These are phyloP conservation scores for Ascaphus truei DNA, from an alignment of 2,113 vertebrate genomes.

Conservation along the genomic window DNA sequence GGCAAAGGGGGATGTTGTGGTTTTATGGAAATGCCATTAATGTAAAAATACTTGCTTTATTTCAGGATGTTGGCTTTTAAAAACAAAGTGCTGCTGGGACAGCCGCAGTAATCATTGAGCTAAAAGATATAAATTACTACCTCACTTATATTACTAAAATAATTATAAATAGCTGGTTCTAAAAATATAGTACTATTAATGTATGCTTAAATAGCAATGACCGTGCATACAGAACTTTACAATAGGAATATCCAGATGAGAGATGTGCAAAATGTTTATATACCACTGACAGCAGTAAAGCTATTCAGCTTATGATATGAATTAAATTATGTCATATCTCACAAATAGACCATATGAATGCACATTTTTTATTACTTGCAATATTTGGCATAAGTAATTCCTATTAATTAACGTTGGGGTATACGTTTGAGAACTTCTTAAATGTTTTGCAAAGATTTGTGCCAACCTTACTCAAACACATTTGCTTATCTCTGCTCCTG, in stretches of 20 bases:
- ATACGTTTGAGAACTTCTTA: too few species aligned
- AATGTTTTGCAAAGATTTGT: too few species aligned
- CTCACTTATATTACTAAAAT: background rate
- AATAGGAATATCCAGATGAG: background rate
- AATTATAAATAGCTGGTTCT: background rate
- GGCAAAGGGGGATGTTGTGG: background rate
- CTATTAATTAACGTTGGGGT: too few species aligned
- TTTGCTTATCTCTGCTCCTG: too few species aligned
- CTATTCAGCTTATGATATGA: too few species aligned
- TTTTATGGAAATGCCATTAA: background rate
- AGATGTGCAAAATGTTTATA: too few species aligned
- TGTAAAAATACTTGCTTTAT: background rate
- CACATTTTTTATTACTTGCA: too few species aligned
- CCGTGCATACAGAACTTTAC: background rate
- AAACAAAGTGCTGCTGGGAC: background rate
- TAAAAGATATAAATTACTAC: background rate
- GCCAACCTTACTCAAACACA: too few species aligned
- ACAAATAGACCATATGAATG: too few species aligned
- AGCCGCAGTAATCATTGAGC: background rate
- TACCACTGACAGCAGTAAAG: too few species aligned
- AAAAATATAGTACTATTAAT: background rate
- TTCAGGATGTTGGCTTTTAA: background rate
- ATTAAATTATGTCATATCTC: too few species aligned
- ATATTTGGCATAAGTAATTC: too few species aligned
- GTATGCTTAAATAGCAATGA: background rate